Evolutionary conservation across 2,113 vertebrate species (phyloP), one percentile per base, ranked within the genome.

Genomic region (Cynopterus brachyotis): DNA sequence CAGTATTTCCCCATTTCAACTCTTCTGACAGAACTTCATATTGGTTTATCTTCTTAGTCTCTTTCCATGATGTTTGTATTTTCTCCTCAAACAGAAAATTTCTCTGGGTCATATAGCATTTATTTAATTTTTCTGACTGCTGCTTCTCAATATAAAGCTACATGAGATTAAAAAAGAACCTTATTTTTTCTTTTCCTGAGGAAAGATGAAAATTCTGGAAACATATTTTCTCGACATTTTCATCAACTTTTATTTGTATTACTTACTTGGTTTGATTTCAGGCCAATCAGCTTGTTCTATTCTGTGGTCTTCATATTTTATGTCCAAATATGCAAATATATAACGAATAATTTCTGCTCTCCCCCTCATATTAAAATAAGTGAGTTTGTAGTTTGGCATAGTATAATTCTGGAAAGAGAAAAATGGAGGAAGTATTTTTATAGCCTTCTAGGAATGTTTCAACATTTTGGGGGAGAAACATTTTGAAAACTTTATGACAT

Each of bases 291-390:
- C 96, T 89, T 15, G 92, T 95, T 99, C 98, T 98, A 99, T 98
- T 95, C 98, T 98, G 90, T 98, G 83, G 69, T 99, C 99, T 91
- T 99, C 98, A 9, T 98, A 99, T 24, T 98, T 94, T 59, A 96
- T 98, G 81, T 98, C 97, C 0, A 98, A 98, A 57, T 98, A 99
- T 50, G 98, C 98, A 42, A 99, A 98, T 60, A 99, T 90, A 67
- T 99, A 99, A 64, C 99, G 99, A 93, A 98, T 98, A 84, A 99
- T 98, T 97, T 99, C 99, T 20, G 98, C 99, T 97, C 99, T 98
- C 57, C 99, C 99, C 83, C 98, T 97, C 97, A 99, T 97, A 59
- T 99, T 98, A 97, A 99, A 99, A 92, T 99, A 99, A 13, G 85
- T 98, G 50, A 99, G 97, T 96, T 98, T 99, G 97, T 99, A 99